A percentile compares a stretch with the other conserved stretches of the same genome.
phyloP scores from a whole-genome alignment of 2,797 vertebrate genomes.

The Enteromius viviparus region DNA sequence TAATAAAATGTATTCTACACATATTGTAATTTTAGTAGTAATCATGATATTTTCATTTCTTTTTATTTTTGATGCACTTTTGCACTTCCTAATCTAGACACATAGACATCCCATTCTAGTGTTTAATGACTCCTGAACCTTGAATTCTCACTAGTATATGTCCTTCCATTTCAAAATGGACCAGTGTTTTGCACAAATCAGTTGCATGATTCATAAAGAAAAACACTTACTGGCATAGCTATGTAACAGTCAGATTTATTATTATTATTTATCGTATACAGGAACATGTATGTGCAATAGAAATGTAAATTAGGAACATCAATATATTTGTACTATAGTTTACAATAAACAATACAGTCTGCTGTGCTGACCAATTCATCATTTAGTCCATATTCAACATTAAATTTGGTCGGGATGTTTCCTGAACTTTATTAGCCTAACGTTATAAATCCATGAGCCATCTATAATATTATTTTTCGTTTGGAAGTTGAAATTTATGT shows the following conservation, averaged over 20 bases:
- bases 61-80: no score
- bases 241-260: not conserved
- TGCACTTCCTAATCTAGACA: not conserved
- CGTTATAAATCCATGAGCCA: not conserved
- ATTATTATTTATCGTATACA: no score
- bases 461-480: not conserved
- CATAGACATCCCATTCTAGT: not conserved
- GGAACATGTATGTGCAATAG: no score
- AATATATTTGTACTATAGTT: no score
- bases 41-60: no score
- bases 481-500: not conserved
- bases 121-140: no score
- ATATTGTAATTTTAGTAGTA: no score
- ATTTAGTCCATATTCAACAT: not conserved
- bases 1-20: no score
- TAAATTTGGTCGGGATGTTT: not conserved
- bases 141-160: no score
- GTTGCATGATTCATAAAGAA: not conserved
- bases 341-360: not conserved
- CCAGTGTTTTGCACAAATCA: not conserved
- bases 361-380: not conserved
- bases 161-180: not conserved
- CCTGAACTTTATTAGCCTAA: conserved; percentile 9
- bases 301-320: no score
- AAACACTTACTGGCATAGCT: not conserved